Conservation (phyloP, 2,888 invertebrate genomes). For the Ariolimax columbianus region DNA sequence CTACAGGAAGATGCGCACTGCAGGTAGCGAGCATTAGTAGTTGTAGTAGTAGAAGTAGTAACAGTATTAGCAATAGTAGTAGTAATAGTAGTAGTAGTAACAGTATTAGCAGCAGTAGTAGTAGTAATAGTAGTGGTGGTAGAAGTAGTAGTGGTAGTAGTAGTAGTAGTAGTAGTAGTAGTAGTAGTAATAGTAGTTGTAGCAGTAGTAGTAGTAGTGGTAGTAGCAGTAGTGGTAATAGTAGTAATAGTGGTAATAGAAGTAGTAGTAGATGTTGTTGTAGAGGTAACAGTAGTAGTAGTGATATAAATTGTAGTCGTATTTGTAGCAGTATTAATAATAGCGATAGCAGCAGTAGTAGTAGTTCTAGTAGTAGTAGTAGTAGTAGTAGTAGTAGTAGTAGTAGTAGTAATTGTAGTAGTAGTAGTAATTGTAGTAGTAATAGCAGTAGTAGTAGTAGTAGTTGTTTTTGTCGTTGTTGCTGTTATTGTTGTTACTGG, state of each 20-base stretch:
- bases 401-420: no score
- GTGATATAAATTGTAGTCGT: not conserved
- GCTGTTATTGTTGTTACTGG: no score
- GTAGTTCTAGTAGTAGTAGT: no score
- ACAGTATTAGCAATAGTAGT: not conserved
- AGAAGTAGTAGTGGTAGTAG: no score
- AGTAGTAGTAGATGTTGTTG: not conserved
- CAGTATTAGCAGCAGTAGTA: no score
- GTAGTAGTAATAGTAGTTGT: no score
- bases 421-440: no score
- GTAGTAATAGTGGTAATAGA: constrained; percentile 5
- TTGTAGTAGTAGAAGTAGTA: not conserved
- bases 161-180: constrained; percentile 15
- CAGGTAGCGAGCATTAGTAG: not conserved
- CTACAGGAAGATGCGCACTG: no score
- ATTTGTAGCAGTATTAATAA: not conserved
- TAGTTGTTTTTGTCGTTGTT: no score
- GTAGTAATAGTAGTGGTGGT: no score
- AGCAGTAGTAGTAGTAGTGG: constrained; percentile 19
- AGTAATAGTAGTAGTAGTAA: constrained; percentile 8
- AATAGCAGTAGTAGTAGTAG: no score
- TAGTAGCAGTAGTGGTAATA: constrained; percentile 22
- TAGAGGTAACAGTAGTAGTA: not conserved
- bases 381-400: no score
- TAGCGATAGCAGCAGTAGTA: not conserved